Evolutionary conservation across 2,797 vertebrate species (phyloP).

Genomic region (Enteromius unitaeniatus): DNA sequence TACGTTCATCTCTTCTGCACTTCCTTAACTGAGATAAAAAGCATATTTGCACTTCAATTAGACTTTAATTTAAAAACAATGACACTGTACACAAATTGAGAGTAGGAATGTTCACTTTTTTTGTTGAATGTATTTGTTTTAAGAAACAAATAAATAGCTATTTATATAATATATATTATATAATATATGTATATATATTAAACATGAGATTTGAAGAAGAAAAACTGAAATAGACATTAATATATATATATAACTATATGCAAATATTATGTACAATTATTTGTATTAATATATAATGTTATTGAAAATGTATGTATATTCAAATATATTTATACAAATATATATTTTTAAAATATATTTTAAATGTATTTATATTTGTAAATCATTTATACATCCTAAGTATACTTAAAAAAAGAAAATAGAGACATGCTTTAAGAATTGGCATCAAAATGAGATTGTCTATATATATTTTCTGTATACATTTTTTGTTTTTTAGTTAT

Average conservation of each 20-base stretch:
- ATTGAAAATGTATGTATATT: background rate
- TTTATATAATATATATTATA: too few relatives aligned
- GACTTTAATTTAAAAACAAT: background rate
- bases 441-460: background rate
- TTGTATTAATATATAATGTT: background rate
- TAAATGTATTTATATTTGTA: background rate
- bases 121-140: too few relatives aligned
- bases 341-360: background rate
- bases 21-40: background rate
- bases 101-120: background rate
- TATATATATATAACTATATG: background rate
- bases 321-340: too few relatives aligned
- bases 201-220: too few relatives aligned
- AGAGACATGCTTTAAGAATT: background rate
- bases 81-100: background rate
- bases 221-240: too few relatives aligned
- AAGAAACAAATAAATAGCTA: background rate
- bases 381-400: background rate
- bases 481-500: background rate
- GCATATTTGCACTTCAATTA: background rate
- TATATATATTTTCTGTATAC: background rate
- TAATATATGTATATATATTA: background rate
- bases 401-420: background rate
- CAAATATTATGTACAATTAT: background rate
- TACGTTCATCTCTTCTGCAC: conserved; percentile 6